Base-by-base conservation (phyloP, 2,113 vertebrate genomes). In the Gasterosteus nipponicus region DNA sequence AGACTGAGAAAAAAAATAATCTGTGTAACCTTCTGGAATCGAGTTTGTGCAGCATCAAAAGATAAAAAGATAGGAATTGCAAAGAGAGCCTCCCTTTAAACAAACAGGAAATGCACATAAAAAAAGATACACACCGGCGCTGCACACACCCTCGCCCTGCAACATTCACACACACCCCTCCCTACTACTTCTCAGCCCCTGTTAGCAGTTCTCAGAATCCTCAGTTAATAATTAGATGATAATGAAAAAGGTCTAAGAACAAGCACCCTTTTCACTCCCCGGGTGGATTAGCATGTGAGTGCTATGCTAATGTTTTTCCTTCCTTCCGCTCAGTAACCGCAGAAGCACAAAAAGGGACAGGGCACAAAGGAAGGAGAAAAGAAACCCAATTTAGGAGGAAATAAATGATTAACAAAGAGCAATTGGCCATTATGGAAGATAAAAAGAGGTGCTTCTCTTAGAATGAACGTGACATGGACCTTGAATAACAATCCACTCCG, bases 181-280 rank as follows among this genome's bases (percentile, higher is more conserved):
- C 78, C 56, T 53, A 26, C 26, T 53, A n/a, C 22, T 63, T 81
- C 88, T 69, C 75, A 65, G 76, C 71, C 82, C 74, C 73, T 70
- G 80, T 86, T 88, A 78, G 72, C 81, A 60, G 83, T 81, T 87
- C 87, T 87, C 71, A 81, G 85, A 90, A 90, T 88, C 80, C 84
- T 87, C 77, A 69, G 88, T 92, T 90, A 93, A 93, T 93, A 92
- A 93, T 92, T 93, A 92, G 88, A 92, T 92, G 84, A 92, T 89
- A 89, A 92, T 91, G 89, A 89, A 92, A 91, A 90, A 86, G 85
- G 77, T 90, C 90, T 87, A 87, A 84, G 84, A 85, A 85, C 59
- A 47, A 87, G 86, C 86, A 71, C 53, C 73, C 85, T 79, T 89
- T 93, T 91, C 89, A 89, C 84, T 91, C 80, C 67, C 77, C 18